Evolutionary conservation across 2,797 vertebrate species (phyloP).

Genomic region (Enteromius thamalakanensis): DNA sequence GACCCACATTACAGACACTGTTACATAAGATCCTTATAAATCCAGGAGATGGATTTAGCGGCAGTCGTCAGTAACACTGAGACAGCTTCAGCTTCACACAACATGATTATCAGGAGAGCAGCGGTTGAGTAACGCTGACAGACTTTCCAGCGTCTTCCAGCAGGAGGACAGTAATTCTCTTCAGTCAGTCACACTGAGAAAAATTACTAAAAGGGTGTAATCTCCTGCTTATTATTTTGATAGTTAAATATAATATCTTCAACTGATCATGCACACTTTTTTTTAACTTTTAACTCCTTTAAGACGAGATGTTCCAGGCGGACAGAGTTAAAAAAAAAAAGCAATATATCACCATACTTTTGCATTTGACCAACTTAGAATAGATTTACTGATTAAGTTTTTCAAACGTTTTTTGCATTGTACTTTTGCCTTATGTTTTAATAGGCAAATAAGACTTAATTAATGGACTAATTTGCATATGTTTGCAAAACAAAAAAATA

Average conservation of each 20-base stretch:
- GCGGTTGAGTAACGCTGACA: background rate
- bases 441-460: too few species aligned
- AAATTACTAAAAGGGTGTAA: too few species aligned
- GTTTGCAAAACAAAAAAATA: background rate
- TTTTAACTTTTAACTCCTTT: background rate
- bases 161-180: background rate
- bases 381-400: background rate
- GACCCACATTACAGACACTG: slow-evolving; percentile 35
- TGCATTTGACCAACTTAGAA: background rate
- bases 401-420: background rate
- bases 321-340: background rate
- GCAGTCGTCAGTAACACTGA: slow-evolving; percentile 16
- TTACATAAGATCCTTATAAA: slow-evolving; percentile 37
- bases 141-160: background rate
- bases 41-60: slow-evolving; percentile 41
- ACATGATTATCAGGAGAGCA: background rate
- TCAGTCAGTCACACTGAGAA: too few species aligned
- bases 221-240: background rate
- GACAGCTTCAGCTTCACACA: background rate
- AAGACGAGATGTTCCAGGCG: background rate
- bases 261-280: background rate
- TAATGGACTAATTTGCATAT: background rate
- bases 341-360: background rate
- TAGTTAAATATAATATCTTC: too few species aligned
- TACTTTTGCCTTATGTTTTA: background rate